phyloP scores from a whole-genome alignment of 2,113 vertebrate species.

The Oncorhynchus clarkii region DNA sequence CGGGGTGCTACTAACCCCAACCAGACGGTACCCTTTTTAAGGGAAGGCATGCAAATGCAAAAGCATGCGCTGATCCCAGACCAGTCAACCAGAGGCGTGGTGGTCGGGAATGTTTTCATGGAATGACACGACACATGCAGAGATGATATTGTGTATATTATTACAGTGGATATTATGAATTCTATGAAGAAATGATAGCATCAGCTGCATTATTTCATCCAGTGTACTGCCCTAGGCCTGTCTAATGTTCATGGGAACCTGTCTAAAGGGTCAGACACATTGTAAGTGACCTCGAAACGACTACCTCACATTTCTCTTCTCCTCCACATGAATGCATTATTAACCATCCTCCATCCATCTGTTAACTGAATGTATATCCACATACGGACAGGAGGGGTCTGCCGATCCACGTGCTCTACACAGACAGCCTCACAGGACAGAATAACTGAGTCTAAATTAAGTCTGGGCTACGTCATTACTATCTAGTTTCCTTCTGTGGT shows the following conservation, averaged over 20 bases:
- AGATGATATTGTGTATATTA: conserved; percentile 20
- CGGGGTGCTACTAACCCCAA: neutral
- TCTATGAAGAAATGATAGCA: neutral
- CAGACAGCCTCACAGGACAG: no score
- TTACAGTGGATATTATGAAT: neutral
- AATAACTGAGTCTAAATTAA: neutral
- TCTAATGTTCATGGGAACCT: no score
- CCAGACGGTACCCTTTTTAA: neutral
- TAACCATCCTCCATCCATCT: no score
- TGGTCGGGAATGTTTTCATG: conserved; percentile 10
- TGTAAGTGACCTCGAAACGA: no score
- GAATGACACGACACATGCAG: conserved; percentile 13
- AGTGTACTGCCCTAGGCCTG: no score
- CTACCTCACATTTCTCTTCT: no score
- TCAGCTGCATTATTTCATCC: neutral
- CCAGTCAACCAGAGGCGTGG: conserved; percentile 10
- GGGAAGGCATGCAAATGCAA: conserved; percentile 55
- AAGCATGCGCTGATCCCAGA: conserved; percentile 42
- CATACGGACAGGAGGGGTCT: no score
- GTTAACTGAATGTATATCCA: no score
- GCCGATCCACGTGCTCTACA: no score
- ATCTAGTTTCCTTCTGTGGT: neutral
- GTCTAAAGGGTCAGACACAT: no score
- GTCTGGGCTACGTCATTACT: neutral
- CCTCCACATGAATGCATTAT: no score